Percentiles rank a stretch among this genome's conserved stretches.
Evolutionary conservation across 2,113 vertebrate genomes (phyloP).

Genomic region (Montifringilla adamsi): DNA sequence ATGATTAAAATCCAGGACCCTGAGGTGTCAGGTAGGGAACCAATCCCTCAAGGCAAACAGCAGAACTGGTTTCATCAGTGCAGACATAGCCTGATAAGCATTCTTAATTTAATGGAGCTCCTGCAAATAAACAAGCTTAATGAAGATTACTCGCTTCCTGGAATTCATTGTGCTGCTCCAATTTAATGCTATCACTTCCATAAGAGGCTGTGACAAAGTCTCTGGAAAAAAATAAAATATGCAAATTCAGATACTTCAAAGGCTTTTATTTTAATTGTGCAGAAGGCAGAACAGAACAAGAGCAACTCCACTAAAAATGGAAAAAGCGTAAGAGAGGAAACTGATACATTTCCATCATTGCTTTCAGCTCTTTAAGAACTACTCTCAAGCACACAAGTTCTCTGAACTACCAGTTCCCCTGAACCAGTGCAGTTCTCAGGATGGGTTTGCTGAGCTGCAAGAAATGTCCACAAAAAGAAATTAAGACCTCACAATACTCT

Average conservation of each 20-base stretch:
- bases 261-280: conserved; percentile 66
- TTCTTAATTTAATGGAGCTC: conserved; percentile 63
- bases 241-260: conserved; percentile 66
- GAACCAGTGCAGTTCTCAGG: neutral
- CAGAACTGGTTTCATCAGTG: neutral
- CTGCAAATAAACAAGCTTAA: conserved; percentile 66
- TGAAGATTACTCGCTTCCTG: conserved; percentile 59
- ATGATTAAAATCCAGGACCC: neutral
- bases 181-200: conserved; percentile 59
- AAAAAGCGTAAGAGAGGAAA: conserved; percentile 7
- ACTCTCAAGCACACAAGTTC: neutral
- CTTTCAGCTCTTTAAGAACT: neutral
- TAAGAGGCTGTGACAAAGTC: conserved; percentile 53
- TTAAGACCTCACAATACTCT: neutral
- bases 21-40: neutral
- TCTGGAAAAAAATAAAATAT: conserved; percentile 51
- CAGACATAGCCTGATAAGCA: conserved; percentile 28
- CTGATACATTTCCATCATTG: neutral
- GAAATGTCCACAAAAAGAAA: neutral
- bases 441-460: neutral
- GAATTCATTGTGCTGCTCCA: conserved; percentile 51
- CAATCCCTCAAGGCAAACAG: neutral
- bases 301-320: conserved; percentile 52
- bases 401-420: neutral
- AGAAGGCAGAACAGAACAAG: conserved; percentile 54